These are phyloP conservation scores for Diadophis punctatus DNA, from an alignment of 2,113 vertebrate genomes.

Conservation along the genomic window DNA sequence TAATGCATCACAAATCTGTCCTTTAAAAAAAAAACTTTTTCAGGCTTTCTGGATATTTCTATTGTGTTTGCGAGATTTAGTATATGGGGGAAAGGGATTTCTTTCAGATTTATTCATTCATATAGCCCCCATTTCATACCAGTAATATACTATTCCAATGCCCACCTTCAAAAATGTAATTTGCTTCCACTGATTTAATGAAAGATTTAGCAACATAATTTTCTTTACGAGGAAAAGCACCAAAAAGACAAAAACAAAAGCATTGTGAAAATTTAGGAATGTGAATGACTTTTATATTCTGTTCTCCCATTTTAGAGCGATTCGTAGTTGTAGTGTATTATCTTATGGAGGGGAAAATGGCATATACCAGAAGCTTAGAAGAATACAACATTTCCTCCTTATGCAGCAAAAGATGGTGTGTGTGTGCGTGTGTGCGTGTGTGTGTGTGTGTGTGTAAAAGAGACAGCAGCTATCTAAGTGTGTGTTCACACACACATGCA, in stretches of 20 bases:
- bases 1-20: neutral
- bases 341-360: neutral
- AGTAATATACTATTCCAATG: constrained; percentile 5
- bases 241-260: constrained; percentile 18
- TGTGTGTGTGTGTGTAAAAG: too few relatives aligned
- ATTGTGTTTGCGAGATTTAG: neutral
- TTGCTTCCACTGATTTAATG: neutral
- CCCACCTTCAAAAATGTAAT: neutral
- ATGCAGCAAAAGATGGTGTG: neutral
- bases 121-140: neutral
- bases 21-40: neutral
- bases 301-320: neutral
- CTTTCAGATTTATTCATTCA: neutral
- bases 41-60: neutral
- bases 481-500: too few relatives aligned
- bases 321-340: neutral
- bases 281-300: neutral
- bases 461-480: too few relatives aligned
- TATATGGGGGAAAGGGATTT: neutral
- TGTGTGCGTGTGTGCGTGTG: neutral
- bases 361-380: neutral
- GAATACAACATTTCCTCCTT: neutral
- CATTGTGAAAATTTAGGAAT: constrained; percentile 27
- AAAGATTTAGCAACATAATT: constrained; percentile 4
- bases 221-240: constrained; percentile 10